phyloP scores from a whole-genome alignment of 2,797 vertebrate species.

The Phaenicophaeus curvirostris region DNA sequence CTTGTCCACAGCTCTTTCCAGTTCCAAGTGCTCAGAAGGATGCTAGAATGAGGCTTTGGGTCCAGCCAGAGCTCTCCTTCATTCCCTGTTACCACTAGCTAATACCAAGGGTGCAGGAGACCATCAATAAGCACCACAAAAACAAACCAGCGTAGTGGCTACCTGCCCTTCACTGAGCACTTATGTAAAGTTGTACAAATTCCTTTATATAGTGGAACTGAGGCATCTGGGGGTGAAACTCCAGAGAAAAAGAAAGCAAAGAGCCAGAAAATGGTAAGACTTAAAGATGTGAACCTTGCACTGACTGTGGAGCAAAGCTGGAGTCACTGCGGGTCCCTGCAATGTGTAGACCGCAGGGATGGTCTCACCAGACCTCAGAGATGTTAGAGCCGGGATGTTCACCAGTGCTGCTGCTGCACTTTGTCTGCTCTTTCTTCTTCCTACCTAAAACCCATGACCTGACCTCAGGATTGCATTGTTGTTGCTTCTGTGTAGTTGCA shows the following conservation, averaged over 20 bases:
- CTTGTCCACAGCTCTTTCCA: neutral
- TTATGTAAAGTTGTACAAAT: neutral
- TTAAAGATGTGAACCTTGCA: neutral
- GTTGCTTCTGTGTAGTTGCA: neutral
- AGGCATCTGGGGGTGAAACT: neutral
- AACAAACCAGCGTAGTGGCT: neutral
- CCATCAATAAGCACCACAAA: neutral
- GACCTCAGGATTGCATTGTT: neutral
- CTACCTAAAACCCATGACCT: neutral
- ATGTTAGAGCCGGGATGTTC: neutral
- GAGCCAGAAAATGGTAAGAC: neutral
- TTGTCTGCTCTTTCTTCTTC: too few relatives aligned
- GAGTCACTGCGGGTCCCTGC: neutral
- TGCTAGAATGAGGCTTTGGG: neutral
- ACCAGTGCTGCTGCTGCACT: neutral
- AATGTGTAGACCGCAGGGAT: neutral
- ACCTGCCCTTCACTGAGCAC: neutral
- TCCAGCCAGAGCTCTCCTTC: neutral
- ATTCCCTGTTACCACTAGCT: neutral
- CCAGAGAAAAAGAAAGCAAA: neutral
- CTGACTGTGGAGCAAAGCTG: neutral
- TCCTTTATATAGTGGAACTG: neutral
- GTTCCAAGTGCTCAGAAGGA: neutral
- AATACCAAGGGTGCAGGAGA: neutral
- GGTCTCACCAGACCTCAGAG: neutral